Conservation (phyloP, 2,113 vertebrate species). For the Solenodon paradoxus region DNA sequence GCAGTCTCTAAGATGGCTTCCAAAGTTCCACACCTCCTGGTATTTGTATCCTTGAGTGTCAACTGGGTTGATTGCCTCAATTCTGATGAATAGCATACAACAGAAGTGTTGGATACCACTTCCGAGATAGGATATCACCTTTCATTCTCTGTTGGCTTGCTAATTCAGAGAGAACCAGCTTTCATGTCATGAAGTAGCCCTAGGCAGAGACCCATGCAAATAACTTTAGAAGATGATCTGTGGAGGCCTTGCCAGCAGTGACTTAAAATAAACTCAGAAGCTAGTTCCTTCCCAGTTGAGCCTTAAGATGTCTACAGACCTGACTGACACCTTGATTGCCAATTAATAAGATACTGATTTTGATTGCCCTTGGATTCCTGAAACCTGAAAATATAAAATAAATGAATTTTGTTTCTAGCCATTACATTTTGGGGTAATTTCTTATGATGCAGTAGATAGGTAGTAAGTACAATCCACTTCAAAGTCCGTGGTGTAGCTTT, state of each 20-base stretch:
- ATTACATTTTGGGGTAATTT: not conserved
- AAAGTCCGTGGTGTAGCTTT: not conserved
- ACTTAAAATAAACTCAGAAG: not conserved
- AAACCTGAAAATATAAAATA: not conserved
- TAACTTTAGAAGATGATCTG: not conserved
- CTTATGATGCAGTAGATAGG: not conserved
- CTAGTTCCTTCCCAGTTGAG: not conserved
- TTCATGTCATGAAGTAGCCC: not conserved
- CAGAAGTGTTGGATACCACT: not conserved
- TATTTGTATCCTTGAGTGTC: not conserved
- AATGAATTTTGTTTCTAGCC: not conserved
- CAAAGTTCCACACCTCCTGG: not conserved
- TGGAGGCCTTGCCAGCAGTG: not conserved
- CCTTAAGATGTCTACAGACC: not conserved
- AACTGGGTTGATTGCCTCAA: not conserved
- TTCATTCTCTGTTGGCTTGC: not conserved
- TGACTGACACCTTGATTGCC: not conserved
- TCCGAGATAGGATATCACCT: not conserved
- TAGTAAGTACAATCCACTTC: not conserved
- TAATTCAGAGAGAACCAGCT: not conserved
- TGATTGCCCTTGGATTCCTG: not conserved
- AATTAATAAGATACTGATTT: not conserved
- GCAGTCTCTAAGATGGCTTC: not conserved
- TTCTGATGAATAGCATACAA: not conserved
- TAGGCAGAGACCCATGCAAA: not conserved